Conservation (phyloP, 2,888 invertebrate species). For the Phyto melanocephala region DNA sequence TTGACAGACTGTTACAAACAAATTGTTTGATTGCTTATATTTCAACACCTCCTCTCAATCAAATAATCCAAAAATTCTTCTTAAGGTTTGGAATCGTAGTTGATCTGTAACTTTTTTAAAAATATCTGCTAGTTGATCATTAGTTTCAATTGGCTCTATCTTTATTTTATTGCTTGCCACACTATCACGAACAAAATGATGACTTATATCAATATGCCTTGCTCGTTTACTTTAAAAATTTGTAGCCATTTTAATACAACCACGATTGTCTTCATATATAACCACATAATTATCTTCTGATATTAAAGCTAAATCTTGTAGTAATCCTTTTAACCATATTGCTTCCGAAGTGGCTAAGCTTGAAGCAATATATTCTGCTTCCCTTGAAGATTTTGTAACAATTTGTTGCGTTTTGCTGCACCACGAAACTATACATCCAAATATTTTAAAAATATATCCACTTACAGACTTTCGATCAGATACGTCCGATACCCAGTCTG, state of each 20-base stretch:
- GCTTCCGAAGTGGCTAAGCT: constrained; percentile 5
- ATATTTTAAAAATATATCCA: constrained; percentile 43
- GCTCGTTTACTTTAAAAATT: constrained; percentile 34
- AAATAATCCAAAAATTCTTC: not conserved
- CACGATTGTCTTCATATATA: constrained; percentile 1
- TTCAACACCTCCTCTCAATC: not conserved
- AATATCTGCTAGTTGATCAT: not conserved
- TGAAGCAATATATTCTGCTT: constrained; percentile 22
- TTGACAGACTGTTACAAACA: too few relatives aligned
- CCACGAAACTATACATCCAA: constrained; percentile 41
- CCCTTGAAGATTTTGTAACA: constrained; percentile 22
- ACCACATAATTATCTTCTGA: not conserved
- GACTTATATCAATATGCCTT: constrained; percentile 36
- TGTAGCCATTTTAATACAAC: constrained; percentile 1
- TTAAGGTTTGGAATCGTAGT: not conserved
- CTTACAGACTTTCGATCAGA: constrained; percentile 39
- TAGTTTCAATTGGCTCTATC: too few relatives aligned
- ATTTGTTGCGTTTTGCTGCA: constrained; percentile 43
- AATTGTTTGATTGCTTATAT: not conserved
- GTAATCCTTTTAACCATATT: not conserved
- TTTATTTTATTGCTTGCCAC: not conserved
- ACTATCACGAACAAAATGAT: constrained; percentile 11
- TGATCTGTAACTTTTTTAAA: not conserved
- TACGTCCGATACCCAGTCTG: not conserved
- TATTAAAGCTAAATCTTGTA: not conserved